A percentile compares a stretch with the other conserved stretches of the same genome.
phyloP scores from a whole-genome alignment of 1,140 invertebrate genomes.

The Neuroterus valhalla region DNA sequence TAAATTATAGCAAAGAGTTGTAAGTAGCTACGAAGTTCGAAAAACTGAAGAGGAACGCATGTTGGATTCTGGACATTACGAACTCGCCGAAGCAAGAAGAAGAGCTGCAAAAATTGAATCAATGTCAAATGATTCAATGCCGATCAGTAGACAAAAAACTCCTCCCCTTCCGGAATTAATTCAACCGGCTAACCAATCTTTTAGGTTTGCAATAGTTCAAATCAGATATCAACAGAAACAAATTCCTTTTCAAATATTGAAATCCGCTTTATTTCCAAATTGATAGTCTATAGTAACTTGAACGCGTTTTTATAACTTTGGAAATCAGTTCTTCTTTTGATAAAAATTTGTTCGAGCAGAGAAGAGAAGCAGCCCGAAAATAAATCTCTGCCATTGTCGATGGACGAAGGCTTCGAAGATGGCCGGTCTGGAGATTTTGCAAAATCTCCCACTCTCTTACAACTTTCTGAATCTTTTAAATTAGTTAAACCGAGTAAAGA shows the following conservation, averaged over 20 bases:
- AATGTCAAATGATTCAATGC: constrained; percentile 51
- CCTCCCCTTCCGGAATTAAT: constrained; percentile 52
- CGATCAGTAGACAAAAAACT: constrained; percentile 57
- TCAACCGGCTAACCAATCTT: constrained; percentile 56
- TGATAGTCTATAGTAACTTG: no score
- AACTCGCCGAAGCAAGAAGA: constrained; percentile 74
- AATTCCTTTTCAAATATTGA: no score
- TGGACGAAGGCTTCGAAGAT: constrained; percentile 82
- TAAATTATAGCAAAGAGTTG: constrained; percentile 34
- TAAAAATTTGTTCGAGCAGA: constrained; percentile 36
- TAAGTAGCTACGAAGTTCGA: constrained; percentile 54
- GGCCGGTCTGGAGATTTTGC: constrained; percentile 72
- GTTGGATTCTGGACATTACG: constrained; percentile 82
- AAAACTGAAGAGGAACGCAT: constrained; percentile 79
- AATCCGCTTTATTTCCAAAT: no score
- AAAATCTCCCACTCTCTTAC: constrained; percentile 69
- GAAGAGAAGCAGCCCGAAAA: constrained; percentile 61
- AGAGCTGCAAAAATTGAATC: constrained; percentile 66
- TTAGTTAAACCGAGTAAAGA: constrained; percentile 10
- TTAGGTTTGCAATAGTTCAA: constrained; percentile 58
- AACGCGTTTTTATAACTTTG: no score
- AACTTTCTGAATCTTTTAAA: constrained; percentile 52
- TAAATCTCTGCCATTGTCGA: constrained; percentile 75
- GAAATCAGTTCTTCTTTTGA: background rate
- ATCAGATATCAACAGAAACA: no score